Conservation (phyloP, 2,113 vertebrate genomes). For the Callipepla californica region DNA sequence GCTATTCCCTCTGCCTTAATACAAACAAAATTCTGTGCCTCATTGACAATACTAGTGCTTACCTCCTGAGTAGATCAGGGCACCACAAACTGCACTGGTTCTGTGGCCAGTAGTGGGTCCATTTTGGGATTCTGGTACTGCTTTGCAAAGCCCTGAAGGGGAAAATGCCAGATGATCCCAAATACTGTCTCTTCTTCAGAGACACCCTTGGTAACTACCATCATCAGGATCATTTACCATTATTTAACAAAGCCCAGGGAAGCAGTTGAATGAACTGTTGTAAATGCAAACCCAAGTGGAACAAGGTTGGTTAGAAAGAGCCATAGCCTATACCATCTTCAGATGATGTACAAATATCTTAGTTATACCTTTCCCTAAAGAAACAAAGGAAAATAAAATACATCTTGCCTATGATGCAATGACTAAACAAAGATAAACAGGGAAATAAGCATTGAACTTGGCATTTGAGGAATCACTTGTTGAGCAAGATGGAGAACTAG, state of each 20-base stretch:
- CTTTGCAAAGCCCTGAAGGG: neutral
- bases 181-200: neutral
- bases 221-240: neutral
- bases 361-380: neutral
- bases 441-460: neutral
- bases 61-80: neutral
- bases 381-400: neutral
- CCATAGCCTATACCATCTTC: neutral
- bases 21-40: neutral
- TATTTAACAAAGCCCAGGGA: neutral
- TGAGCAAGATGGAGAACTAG: neutral
- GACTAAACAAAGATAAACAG: neutral
- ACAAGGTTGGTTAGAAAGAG: neutral
- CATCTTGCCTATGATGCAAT: neutral
- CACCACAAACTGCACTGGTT: neutral
- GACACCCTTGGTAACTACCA: neutral
- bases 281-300: neutral
- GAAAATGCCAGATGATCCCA: neutral
- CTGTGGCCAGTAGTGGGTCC: neutral
- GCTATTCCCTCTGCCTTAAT: neutral
- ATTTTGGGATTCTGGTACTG: neutral
- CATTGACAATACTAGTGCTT: fast-evolving
- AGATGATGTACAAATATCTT: neutral
- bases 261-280: neutral
- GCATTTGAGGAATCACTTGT: neutral